Evolutionary conservation across 2,888 invertebrate species (phyloP), one percentile per base, ranked within the genome.

Genomic region (Lasiommata megera): DNA sequence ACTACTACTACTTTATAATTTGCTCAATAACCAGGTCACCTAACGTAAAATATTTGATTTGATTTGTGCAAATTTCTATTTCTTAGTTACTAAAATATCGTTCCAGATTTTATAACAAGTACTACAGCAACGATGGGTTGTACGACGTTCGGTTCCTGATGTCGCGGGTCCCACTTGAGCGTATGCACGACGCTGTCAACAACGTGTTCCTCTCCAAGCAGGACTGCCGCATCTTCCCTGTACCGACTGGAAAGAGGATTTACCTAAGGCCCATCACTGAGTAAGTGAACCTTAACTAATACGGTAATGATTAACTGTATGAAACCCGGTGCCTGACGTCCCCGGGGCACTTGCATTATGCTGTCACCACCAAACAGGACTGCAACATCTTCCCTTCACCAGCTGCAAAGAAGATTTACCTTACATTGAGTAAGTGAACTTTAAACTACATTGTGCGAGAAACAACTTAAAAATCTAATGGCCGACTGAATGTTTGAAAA

Each of bases 281-380:
- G 82, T 81, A 47, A 72, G 71, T 69, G 6, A 14, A 41, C 31
- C 12, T 5, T 12, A n/a, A 12, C 0, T 61, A 67, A 56, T 76
- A 72, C 54, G 36, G 54, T 1, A 73, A 77, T 1, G 66, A 71
- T 0, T 67, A 72, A 0, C 61, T 69, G 58, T 80, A 87, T 64
- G 85, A 91, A 62, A 83, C 92, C 0, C 76, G 81, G 0, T 92
- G 92, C 70, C 68, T 84, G 46, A 73, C 88, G 73, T 91, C 48
- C 76, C 84, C 74, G 58, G 92, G 91, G 72, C 78, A 92, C 9
- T 81, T 80, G 80, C 92, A 92, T 68, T 70, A 72, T 5, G 92
- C 85, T 0, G 73, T 92, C 0, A 61, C 67, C 44, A 67, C 6
- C 0, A 73, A 82, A 1, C 84, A 90, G 48, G 59, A 61, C 1